Evolutionary conservation across 2,797 vertebrate genomes (phyloP), one percentile per base, ranked within the genome.

Genomic region (Acrossocheilus wenchowensis): DNA sequence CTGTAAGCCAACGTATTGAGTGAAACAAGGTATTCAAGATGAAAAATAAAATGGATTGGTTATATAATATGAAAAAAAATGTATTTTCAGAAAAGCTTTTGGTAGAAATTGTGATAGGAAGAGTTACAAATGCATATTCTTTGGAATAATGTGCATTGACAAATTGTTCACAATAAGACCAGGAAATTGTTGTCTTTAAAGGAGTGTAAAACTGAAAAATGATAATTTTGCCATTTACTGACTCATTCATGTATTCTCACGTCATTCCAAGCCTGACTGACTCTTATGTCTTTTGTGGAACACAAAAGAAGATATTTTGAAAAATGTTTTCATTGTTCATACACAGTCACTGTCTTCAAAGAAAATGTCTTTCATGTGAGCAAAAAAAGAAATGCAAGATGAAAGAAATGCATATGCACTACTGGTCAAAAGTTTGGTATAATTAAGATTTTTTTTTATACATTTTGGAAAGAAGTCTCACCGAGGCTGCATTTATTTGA

Each of bases 131-230:
- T 30, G 2, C 72, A 50, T 50, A 17, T 50, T 50, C 8, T 74
- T 26, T 19, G 45, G 5, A 36, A 77, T 54, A 36, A 19, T 50
- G 30, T 23, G 30, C 48, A 36, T 23, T 72, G 69, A 68, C 30
- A 30, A 50, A 34, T 30, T 5, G 6, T 48, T 74, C 14, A 48
- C 72, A 74, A 5, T 30, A 15, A 68, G 64, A 36, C 15, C 15
- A 36, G 64, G 64, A 68, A 68, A 19, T 68, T 36, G 30, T 74
- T 26, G n/a, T 26, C 43, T 74, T 74, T 74, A 48, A 75, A 30
- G n/a, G 7, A 5, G 48, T 23, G 19, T 39, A 62, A 39, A 21
- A 57, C 11, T 78, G 9, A 78, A 78, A 54, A 50, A 57, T 15
- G 0, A 57, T 57, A 5, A 17, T 43, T 79, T 23, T 62, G 54